Evolutionary conservation across 1,140 invertebrate genomes (phyloP).

Genomic region (Lanistes nyassanus): DNA sequence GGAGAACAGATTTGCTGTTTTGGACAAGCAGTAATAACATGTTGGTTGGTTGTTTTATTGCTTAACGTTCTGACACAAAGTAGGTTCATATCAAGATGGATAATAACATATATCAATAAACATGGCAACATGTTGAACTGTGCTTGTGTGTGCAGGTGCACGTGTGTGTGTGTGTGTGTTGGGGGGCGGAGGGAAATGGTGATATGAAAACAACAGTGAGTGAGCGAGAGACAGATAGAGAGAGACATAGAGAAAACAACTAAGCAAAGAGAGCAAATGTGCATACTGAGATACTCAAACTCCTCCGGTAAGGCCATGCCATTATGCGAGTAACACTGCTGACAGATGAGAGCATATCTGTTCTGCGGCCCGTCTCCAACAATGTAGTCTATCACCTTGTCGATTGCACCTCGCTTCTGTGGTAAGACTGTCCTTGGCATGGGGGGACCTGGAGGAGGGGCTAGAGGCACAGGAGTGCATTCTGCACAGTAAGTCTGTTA

Average conservation of each 20-base stretch:
- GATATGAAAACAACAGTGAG: background rate
- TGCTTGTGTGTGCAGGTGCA: background rate
- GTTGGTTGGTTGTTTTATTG: background rate
- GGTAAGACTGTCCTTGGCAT: conserved; percentile 71
- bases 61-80: background rate
- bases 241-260: background rate
- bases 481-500: background rate
- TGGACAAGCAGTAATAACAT: background rate
- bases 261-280: background rate
- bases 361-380: conserved; percentile 95
- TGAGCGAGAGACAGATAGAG: background rate
- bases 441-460: conserved; percentile 51
- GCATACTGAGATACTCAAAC: conserved; percentile 88
- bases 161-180: conserved; percentile 2
- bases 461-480: conserved; percentile 20
- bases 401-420: conserved; percentile 77
- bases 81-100: background rate
- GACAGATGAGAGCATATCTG: conserved; percentile 94
- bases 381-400: conserved; percentile 92
- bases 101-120: background rate
- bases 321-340: conserved; percentile 90
- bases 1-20: background rate
- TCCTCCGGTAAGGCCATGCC: conserved; percentile 97
- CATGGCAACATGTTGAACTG: background rate
- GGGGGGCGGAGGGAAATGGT: background rate